phyloP scores from a whole-genome alignment of 2,797 vertebrate species.

The Florisuga fusca region DNA sequence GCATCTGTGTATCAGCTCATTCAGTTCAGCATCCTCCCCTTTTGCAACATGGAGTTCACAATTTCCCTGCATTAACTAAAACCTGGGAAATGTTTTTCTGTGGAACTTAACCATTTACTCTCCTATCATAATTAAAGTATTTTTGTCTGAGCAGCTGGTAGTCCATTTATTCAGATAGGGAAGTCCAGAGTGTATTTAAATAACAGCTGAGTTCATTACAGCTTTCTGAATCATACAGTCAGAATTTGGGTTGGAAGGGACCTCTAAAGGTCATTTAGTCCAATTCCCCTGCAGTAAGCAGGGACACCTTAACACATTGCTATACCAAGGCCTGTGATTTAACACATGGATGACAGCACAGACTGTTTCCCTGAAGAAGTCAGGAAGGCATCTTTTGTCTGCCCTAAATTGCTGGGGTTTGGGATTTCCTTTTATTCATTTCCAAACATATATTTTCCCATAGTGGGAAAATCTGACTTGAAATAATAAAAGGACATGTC shows the following conservation, averaged over 20 bases:
- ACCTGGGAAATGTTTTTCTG: neutral
- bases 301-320: neutral
- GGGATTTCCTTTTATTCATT: neutral
- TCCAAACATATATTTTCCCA: neutral
- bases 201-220: neutral
- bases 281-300: too few species aligned
- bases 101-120: neutral
- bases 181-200: neutral
- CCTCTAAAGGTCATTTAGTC: too few species aligned
- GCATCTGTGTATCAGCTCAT: neutral
- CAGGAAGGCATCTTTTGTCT: neutral
- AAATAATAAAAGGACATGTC: neutral
- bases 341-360: neutral
- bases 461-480: neutral
- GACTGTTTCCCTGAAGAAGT: neutral
- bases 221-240: neutral
- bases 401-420: neutral
- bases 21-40: neutral
- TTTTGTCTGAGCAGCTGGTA: neutral
- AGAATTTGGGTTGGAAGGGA: too few species aligned
- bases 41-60: neutral
- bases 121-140: neutral
- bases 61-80: neutral
- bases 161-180: neutral
- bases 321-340: neutral